Percentiles rank a stretch among this genome's conserved stretches.
phyloP scores from a whole-genome alignment of 2,797 vertebrate species.

The Xiphorhynchus erythropygius region DNA sequence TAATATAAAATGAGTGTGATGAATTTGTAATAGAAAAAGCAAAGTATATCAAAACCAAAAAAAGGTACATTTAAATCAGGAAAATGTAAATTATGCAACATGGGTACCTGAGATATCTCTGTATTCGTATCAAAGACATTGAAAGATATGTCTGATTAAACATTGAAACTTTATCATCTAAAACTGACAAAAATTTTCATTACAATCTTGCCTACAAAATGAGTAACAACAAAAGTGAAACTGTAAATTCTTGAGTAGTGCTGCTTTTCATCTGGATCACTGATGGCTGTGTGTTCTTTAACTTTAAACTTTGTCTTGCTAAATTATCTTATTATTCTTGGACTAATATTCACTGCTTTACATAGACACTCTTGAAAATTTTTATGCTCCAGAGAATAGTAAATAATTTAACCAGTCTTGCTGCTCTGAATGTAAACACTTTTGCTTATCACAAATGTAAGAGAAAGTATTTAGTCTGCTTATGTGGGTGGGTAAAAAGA shows the following conservation, averaged over 20 bases:
- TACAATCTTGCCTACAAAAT: not conserved
- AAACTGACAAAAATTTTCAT: not conserved
- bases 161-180: not conserved
- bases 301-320: not conserved
- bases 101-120: accelerated
- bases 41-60: not conserved
- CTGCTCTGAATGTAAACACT: not conserved
- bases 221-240: not conserved
- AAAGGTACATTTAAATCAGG: not conserved
- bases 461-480: not conserved
- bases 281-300: not conserved
- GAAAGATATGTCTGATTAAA: not conserved
- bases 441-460: not conserved
- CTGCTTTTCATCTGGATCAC: not conserved
- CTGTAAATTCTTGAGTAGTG: not conserved
- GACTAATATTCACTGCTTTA: not conserved
- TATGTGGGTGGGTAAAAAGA: not conserved
- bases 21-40: not conserved
- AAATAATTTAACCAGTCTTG: not conserved
- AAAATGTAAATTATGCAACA: not conserved
- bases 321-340: not conserved
- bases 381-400: not conserved
- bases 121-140: not conserved
- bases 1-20: not conserved
- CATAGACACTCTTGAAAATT: not conserved